Evolutionary conservation across 2,113 vertebrate species (phyloP).

Genomic region (Rhea pennata): DNA sequence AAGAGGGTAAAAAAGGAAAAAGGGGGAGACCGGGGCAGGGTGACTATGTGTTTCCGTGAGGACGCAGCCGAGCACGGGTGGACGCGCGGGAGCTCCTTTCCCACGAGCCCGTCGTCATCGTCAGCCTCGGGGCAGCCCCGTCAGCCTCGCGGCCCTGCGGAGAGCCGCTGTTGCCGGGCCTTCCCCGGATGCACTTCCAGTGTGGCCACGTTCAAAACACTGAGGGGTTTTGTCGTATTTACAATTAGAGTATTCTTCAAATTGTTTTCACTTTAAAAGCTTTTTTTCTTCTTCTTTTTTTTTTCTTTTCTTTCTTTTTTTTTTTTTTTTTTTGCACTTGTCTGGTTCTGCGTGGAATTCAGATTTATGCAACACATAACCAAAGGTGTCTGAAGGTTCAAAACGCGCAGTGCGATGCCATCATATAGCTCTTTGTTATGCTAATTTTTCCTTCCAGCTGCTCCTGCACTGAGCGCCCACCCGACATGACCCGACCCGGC

Average conservation of each 20-base stretch:
- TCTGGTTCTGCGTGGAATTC: background rate
- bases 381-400: slow-evolving; percentile 52
- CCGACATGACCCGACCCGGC: background rate
- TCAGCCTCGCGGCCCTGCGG: accelerated
- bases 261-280: background rate
- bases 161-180: accelerated
- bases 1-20: accelerated
- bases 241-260: background rate
- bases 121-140: too few species aligned
- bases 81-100: background rate
- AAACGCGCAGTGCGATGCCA: slow-evolving; percentile 54
- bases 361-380: background rate
- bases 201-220: accelerated
- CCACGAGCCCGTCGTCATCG: background rate
- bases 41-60: background rate
- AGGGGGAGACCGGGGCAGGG: background rate
- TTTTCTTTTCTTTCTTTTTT: background rate
- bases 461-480: slow-evolving; percentile 68
- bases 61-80: background rate
- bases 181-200: background rate
- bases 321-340: background rate
- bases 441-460: slow-evolving; percentile 80
- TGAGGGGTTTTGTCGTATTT: background rate
- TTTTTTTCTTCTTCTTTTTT: background rate
- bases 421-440: slow-evolving; percentile 78